Evolutionary conservation across 2,113 vertebrate genomes (phyloP).

Genomic region (Romanogobio albipinnatus): DNA sequence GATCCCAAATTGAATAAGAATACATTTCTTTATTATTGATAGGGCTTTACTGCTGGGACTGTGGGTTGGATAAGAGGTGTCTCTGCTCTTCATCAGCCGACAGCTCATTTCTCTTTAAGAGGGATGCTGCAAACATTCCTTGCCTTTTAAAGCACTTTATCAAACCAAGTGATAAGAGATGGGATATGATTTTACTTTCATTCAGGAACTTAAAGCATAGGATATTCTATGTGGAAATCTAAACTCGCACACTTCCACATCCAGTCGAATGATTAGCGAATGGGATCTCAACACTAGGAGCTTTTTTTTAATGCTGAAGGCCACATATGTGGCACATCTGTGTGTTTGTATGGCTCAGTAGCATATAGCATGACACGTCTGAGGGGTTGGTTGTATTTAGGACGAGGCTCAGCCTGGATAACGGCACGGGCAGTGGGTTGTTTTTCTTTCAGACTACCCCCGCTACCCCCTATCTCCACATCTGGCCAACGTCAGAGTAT

Average conservation of each 20-base stretch:
- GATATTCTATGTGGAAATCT: neutral
- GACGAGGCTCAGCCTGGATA: constrained; percentile 28
- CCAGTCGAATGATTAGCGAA: neutral
- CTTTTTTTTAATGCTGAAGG: constrained; percentile 37
- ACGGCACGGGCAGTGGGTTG: constrained; percentile 37
- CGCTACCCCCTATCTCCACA: constrained; percentile 50
- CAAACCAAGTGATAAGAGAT: neutral
- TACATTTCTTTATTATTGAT: neutral
- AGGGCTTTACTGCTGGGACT: neutral
- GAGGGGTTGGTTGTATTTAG: constrained; percentile 14
- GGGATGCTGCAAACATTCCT: constrained; percentile 3
- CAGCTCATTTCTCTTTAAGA: neutral
- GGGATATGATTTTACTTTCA: neutral
- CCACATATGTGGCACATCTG: constrained; percentile 73
- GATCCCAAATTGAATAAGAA: neutral
- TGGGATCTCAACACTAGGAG: neutral
- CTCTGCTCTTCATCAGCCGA: constrained; percentile 23
- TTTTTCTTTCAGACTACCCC: constrained; percentile 55
- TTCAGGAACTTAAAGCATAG: neutral
- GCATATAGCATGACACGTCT: neutral
- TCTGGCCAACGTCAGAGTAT: constrained; percentile 58
- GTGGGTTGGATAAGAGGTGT: neutral
- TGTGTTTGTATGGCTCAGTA: constrained; percentile 45
- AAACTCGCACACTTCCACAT: neutral
- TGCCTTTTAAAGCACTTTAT: neutral